These are phyloP conservation scores for Bombus confusus DNA, from an alignment of 1,140 invertebrate species.

Conservation along the genomic window DNA sequence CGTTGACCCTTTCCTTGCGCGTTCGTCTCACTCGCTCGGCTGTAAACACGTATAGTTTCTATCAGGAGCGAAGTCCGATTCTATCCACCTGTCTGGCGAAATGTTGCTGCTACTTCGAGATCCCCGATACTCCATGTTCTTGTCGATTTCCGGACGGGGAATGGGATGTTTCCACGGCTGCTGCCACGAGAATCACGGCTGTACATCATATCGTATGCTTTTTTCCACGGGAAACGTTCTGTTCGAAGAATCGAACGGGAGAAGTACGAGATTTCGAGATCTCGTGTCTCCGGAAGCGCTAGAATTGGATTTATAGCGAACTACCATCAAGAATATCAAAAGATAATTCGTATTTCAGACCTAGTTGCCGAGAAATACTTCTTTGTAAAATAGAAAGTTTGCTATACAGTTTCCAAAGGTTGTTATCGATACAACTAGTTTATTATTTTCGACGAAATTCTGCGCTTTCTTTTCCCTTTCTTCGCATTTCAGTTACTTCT, in stretches of 20 bases:
- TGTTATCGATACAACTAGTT: too few species aligned
- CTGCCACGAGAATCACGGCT: constrained; percentile 24
- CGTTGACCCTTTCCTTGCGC: constrained; percentile 29
- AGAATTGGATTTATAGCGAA: not conserved
- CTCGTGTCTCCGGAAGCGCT: not conserved
- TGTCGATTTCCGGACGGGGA: constrained; percentile 27
- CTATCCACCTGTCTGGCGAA: constrained; percentile 32
- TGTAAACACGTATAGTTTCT: constrained; percentile 36
- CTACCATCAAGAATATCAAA: not conserved
- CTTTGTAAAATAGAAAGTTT: too few species aligned
- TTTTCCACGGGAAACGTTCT: not conserved
- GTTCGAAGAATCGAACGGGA: not conserved
- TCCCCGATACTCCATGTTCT: constrained; percentile 18
- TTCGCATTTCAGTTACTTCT: too few species aligned
- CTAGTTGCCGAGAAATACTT: not conserved
- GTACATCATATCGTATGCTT: not conserved
- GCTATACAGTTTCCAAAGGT: too few species aligned
- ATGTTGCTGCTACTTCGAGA: not conserved
- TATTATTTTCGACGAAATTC: too few species aligned
- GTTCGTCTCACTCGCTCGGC: not conserved
- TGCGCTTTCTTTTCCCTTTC: too few species aligned
- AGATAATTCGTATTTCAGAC: not conserved
- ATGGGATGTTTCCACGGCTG: constrained; percentile 12
- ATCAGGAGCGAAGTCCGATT: not conserved
- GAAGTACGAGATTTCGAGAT: not conserved